Conservation (phyloP, 2,888 invertebrate genomes). For the Orchesella flavescens region DNA sequence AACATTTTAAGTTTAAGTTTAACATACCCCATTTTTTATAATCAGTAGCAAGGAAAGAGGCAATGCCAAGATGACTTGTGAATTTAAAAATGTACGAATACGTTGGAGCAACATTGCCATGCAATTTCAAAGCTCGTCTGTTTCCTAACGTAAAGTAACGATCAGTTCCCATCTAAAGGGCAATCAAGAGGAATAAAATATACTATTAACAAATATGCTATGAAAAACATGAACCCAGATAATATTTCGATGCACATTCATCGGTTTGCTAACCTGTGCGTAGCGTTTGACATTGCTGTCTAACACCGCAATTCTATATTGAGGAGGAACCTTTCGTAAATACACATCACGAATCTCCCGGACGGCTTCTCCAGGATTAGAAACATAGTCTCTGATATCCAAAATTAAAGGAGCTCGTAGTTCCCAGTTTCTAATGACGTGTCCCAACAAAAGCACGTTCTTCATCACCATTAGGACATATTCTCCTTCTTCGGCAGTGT, state of each 20-base stretch:
- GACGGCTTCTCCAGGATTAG: constrained; percentile 10
- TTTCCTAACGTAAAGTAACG: constrained; percentile 56
- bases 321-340: constrained; percentile 32
- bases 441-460: constrained; percentile 27
- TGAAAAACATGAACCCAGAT: no score
- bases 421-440: constrained; percentile 43
- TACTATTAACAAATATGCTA: constrained; percentile 24
- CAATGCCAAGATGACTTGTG: constrained; percentile 43
- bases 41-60: constrained; percentile 24
- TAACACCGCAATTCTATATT: constrained; percentile 16
- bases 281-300: constrained; percentile 42
- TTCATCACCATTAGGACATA: constrained; percentile 49
- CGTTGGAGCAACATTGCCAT: constrained; percentile 51
- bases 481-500: constrained; percentile 59
- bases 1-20: no score
- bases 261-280: constrained; percentile 5
- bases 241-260: no score
- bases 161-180: no score
- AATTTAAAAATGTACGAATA: constrained; percentile 60
- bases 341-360: constrained; percentile 44
- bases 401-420: constrained; percentile 23
- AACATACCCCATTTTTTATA: constrained; percentile 40
- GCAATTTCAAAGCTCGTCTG: constrained; percentile 45
- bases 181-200: background rate
- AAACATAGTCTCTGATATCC: background rate